Evolutionary conservation across 2,113 vertebrate species (phyloP).

Genomic region (Hippoglossus stenolepis): DNA sequence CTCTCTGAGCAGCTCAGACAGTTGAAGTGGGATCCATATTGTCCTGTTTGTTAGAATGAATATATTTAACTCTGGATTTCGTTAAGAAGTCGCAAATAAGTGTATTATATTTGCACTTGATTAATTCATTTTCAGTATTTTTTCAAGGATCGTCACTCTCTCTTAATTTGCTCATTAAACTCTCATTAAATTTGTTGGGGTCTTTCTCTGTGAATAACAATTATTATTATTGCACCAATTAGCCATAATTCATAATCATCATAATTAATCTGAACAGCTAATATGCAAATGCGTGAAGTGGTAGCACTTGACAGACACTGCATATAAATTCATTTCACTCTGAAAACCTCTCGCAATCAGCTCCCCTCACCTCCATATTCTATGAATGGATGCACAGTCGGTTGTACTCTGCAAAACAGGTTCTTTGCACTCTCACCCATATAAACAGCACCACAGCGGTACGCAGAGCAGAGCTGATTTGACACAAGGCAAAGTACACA

Average conservation of each 20-base stretch:
- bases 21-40: background rate
- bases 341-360: background rate
- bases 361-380: background rate
- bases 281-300: background rate
- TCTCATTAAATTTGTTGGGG: background rate
- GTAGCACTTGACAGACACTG: background rate
- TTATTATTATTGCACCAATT: conserved; percentile 10
- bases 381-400: background rate
- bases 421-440: too few relatives aligned
- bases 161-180: conserved; percentile 31
- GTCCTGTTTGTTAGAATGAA: too few relatives aligned
- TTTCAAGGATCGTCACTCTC: conserved; percentile 24
- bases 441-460: too few relatives aligned
- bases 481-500: too few relatives aligned
- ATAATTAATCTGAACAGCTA: conserved; percentile 8
- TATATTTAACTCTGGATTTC: background rate
- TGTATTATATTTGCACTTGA: background rate
- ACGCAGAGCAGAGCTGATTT: too few relatives aligned
- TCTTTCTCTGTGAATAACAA: conserved; percentile 15
- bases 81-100: background rate
- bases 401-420: too few relatives aligned
- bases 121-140: background rate
- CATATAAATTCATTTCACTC: background rate
- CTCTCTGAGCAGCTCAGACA: background rate
- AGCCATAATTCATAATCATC: conserved; percentile 3